Conservation (phyloP, 2,888 invertebrate genomes). For the Hoplodrina ambigua region DNA sequence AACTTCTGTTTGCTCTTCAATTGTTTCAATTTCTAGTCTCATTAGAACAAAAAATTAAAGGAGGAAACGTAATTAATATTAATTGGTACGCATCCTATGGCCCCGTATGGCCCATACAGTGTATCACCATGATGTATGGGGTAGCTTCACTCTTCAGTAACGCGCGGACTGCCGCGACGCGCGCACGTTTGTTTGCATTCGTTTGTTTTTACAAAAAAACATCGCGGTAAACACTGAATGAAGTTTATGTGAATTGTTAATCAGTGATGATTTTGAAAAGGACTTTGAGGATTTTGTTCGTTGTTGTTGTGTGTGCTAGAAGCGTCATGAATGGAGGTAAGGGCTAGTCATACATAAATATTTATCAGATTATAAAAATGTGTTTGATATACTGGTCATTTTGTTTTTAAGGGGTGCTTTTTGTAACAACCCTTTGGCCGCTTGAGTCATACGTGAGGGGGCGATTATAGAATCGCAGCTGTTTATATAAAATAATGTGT, state of each 20-base stretch:
- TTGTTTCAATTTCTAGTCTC: slow-evolving; percentile 58
- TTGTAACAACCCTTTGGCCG: slow-evolving; percentile 52
- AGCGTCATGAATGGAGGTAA: slow-evolving; percentile 83
- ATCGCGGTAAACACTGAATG: slow-evolving; percentile 60
- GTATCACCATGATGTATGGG: slow-evolving; percentile 62
- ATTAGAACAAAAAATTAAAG: slow-evolving; percentile 61
- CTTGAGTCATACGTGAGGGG: slow-evolving; percentile 33
- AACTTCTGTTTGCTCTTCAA: slow-evolving; percentile 58
- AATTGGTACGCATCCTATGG: slow-evolving; percentile 59
- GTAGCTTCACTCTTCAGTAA: slow-evolving; percentile 70
- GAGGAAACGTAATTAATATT: slow-evolving; percentile 63
- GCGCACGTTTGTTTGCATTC: slow-evolving; percentile 65
- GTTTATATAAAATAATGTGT: slow-evolving; percentile 11
- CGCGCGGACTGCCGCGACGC: slow-evolving; percentile 68
- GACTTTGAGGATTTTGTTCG: slow-evolving; percentile 74
- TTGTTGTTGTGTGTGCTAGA: slow-evolving; percentile 74
- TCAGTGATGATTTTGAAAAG: slow-evolving; percentile 81
- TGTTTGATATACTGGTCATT: slow-evolving; percentile 43
- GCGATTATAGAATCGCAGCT: slow-evolving; percentile 31
- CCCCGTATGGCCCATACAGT: slow-evolving; percentile 34
- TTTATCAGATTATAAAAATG: slow-evolving; percentile 17
- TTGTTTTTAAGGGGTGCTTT: slow-evolving; percentile 42
- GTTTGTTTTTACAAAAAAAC: slow-evolving; percentile 40
- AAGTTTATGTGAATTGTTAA: slow-evolving; percentile 52
- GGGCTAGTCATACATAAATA: slow-evolving; percentile 26